Evolutionary conservation across 2,113 vertebrate species (phyloP).

Genomic region (Athene cunicularia): DNA sequence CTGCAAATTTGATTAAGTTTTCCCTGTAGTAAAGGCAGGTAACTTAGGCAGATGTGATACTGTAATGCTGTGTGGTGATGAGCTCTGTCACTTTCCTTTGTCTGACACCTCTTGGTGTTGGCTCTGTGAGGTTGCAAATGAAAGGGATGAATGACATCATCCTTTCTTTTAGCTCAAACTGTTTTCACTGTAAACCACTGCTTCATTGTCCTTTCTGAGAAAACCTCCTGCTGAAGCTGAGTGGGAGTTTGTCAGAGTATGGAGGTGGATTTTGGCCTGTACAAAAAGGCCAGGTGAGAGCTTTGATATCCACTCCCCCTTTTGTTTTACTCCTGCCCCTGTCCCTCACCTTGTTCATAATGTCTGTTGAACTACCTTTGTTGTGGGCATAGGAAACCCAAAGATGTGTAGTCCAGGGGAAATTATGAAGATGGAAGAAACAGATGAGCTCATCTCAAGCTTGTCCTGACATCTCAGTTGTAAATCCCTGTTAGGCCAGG

Average conservation of each 20-base stretch:
- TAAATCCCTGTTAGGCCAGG: background rate
- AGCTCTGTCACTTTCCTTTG: background rate
- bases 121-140: background rate
- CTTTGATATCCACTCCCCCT: background rate
- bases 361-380: background rate
- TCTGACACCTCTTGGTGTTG: fast-evolving
- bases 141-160: background rate
- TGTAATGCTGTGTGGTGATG: fast-evolving
- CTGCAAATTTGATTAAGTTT: background rate
- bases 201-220: background rate
- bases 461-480: background rate
- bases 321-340: background rate
- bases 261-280: background rate
- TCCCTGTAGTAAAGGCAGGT: background rate
- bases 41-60: fast-evolving
- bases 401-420: background rate
- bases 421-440: background rate
- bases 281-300: background rate
- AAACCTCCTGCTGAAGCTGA: background rate
- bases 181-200: background rate
- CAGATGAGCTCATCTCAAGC: background rate
- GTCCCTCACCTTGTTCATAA: background rate
- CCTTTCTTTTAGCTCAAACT: background rate
- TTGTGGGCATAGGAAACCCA: background rate
- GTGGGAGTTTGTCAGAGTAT: background rate